Evolutionary conservation across 1,140 invertebrate species (phyloP).

Genomic region (Cotesia glomerata): DNA sequence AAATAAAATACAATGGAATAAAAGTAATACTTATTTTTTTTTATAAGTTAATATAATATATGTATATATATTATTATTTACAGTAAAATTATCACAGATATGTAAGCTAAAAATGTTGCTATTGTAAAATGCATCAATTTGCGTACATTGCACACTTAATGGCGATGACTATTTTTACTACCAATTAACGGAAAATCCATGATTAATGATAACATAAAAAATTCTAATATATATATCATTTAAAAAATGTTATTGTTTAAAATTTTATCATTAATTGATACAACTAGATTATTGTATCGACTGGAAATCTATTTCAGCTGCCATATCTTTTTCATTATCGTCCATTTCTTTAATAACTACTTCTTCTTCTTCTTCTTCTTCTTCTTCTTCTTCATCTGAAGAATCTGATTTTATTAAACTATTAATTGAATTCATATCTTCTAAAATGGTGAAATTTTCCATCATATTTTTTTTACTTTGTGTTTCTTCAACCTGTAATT

Average conservation of each 20-base stretch:
- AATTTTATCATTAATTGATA: constrained; percentile 32
- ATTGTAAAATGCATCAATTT: constrained; percentile 54
- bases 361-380: constrained; percentile 34
- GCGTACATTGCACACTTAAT: constrained; percentile 44
- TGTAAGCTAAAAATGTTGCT: constrained; percentile 60
- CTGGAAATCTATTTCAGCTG: constrained; percentile 37
- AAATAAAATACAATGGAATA: constrained; percentile 20
- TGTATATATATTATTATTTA: constrained; percentile 47
- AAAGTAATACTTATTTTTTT: constrained; percentile 1
- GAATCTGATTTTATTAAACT: constrained; percentile 36
- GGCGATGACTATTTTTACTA: constrained; percentile 34
- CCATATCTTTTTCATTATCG: constrained; percentile 31
- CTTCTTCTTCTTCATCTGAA: constrained; percentile 31
- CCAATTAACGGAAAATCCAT: not conserved
- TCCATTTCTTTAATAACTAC: not conserved
- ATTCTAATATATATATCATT: not conserved
- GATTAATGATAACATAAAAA: not conserved
- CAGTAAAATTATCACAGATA: constrained; percentile 64
- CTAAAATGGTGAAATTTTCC: constrained; percentile 33
- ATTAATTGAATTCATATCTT: constrained; percentile 37
- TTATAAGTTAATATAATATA: constrained; percentile 57
- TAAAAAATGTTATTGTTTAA: constrained; percentile 13
- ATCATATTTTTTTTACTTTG: constrained; percentile 28
- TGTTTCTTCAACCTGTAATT: constrained; percentile 19
- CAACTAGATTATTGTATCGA: constrained; percentile 26